These are phyloP conservation scores for Rhagonycha lutea DNA, from an alignment of 2,888 invertebrate genomes.

Conservation along the genomic window DNA sequence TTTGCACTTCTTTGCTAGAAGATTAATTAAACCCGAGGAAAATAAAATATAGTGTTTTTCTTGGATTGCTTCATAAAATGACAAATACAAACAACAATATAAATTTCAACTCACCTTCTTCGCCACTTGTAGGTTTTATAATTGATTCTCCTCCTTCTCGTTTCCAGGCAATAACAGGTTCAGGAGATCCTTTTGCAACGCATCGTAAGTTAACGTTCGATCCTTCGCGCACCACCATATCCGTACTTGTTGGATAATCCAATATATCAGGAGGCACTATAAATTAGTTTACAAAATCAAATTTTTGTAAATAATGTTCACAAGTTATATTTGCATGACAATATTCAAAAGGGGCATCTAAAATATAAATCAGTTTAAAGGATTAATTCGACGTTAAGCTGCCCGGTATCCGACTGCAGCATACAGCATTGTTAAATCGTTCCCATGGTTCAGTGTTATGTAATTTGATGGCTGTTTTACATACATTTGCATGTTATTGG, in stretches of 20 bases:
- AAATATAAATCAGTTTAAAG: constrained; percentile 42
- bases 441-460: constrained; percentile 48
- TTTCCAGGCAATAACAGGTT: constrained; percentile 86
- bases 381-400: constrained; percentile 37
- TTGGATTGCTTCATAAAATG: neutral
- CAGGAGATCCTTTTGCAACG: constrained; percentile 85
- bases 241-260: constrained; percentile 79
- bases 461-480: constrained; percentile 53
- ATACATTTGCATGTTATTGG: constrained; percentile 55
- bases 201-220: constrained; percentile 84
- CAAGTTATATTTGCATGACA: constrained; percentile 28
- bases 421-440: constrained; percentile 39
- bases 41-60: neutral
- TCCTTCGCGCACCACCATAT: constrained; percentile 86
- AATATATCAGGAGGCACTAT: constrained; percentile 81
- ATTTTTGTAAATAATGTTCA: constrained; percentile 23
- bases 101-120: constrained; percentile 62
- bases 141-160: constrained; percentile 74
- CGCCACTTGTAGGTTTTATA: constrained; percentile 70
- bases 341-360: constrained; percentile 27
- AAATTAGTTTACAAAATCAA: constrained; percentile 18
- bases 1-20: neutral
- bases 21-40: neutral
- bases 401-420: constrained; percentile 34
- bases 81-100: neutral